Percentiles rank a stretch among this genome's conserved stretches.
These are phyloP conservation scores for Lutraria rhynchaena DNA, from an alignment of 1,140 invertebrate genomes.

Conservation along the genomic window DNA sequence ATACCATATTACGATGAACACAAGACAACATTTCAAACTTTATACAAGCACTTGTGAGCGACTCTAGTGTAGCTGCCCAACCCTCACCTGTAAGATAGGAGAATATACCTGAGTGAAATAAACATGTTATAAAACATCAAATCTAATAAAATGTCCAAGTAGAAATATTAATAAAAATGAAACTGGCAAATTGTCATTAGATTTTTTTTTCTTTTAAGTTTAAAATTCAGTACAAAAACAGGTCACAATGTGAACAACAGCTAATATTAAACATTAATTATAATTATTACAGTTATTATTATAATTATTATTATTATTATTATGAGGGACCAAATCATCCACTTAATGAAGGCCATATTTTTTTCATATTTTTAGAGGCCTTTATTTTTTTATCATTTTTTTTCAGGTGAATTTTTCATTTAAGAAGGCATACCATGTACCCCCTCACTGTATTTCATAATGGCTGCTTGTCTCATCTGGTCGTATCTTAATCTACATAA, in stretches of 20 bases:
- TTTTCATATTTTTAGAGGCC: too few relatives aligned
- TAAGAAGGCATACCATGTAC: conserved; percentile 66
- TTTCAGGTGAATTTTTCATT: too few relatives aligned
- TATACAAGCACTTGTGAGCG: conserved; percentile 67
- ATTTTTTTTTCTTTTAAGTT: neutral
- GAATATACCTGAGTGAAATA: too few relatives aligned
- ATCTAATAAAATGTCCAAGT: neutral
- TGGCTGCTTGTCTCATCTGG: conserved; percentile 67
- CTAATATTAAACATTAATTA: too few relatives aligned
- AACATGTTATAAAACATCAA: neutral
- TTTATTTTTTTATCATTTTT: too few relatives aligned
- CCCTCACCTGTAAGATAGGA: conserved; percentile 49
- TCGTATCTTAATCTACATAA: conserved; percentile 62
- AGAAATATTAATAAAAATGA: neutral
- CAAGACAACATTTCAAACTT: conserved; percentile 72
- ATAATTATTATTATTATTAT: too few relatives aligned
- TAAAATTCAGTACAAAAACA: too few relatives aligned
- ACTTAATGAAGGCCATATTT: too few relatives aligned
- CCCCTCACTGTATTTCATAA: conserved; percentile 72
- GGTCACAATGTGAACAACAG: too few relatives aligned
- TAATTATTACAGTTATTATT: too few relatives aligned
- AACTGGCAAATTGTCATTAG: neutral
- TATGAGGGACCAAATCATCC: too few relatives aligned
- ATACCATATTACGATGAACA: conserved; percentile 59
- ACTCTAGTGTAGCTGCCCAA: conserved; percentile 67